A percentile compares a stretch with the other conserved stretches of the same genome.
These are phyloP conservation scores for Myocastor coypus DNA, from an alignment of 2,113 vertebrate genomes.

Conservation along the genomic window DNA sequence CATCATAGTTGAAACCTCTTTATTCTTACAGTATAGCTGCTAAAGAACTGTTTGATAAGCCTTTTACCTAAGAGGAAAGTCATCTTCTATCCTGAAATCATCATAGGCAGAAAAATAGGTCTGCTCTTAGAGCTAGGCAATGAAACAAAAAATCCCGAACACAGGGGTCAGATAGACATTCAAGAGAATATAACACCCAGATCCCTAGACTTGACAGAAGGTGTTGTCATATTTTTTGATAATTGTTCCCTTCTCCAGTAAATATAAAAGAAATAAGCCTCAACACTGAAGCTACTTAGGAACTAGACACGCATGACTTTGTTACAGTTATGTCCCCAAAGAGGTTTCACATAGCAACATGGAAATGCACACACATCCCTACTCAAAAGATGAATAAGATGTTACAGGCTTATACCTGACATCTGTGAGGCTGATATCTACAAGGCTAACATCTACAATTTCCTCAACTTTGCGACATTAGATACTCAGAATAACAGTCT, in stretches of 20 bases:
- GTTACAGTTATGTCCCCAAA: not conserved
- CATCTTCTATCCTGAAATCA: not conserved
- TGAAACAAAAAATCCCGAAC: not conserved
- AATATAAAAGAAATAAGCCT: not conserved
- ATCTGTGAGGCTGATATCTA: too few relatives aligned
- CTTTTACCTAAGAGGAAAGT: not conserved
- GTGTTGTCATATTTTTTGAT: not conserved
- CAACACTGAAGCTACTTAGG: not conserved
- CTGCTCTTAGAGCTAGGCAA: not conserved
- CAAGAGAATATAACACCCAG: not conserved
- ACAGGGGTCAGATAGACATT: not conserved
- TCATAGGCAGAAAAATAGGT: not conserved
- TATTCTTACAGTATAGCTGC: not conserved
- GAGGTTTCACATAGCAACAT: not conserved
- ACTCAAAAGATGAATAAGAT: not conserved
- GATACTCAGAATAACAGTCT: conserved; percentile 52
- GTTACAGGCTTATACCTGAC: too few relatives aligned
- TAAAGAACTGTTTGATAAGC: not conserved
- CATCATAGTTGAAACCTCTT: not conserved
- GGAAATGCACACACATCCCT: not conserved
- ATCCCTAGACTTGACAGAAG: not conserved
- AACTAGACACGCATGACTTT: not conserved
- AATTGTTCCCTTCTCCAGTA: not conserved
- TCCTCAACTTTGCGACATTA: conserved; percentile 29
- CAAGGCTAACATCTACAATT: conserved; percentile 33